Percentiles rank a stretch among this genome's conserved stretches.
These are phyloP conservation scores for Porites evermanni DNA, from an alignment of 92 coral and sea anemone species.

Conservation along the genomic window DNA sequence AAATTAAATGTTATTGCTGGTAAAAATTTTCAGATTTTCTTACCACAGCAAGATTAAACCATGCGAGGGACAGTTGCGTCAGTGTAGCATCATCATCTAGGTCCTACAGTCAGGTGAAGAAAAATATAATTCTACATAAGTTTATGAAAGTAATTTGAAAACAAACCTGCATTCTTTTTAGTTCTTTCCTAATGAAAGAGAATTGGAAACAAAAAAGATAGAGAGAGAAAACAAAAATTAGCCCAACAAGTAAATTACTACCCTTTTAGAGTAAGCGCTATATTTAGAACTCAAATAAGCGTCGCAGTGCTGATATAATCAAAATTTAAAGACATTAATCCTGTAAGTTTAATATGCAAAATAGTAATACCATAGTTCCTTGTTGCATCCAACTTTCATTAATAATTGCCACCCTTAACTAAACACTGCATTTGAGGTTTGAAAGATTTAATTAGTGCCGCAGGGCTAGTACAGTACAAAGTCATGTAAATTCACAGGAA, in stretches of 20 bases:
- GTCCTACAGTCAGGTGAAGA: conserved; percentile 59
- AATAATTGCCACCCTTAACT: too few relatives aligned
- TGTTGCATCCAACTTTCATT: too few relatives aligned
- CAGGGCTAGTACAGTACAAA: too few relatives aligned
- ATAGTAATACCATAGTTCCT: too few relatives aligned
- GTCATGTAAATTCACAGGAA: neutral
- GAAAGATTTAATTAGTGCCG: too few relatives aligned
- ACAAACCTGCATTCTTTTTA: conserved; percentile 93
- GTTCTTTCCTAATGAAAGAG: conserved; percentile 80
- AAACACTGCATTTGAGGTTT: too few relatives aligned
- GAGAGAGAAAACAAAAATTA: neutral
- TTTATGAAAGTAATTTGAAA: neutral
- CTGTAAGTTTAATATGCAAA: too few relatives aligned
- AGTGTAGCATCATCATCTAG: conserved; percentile 98
- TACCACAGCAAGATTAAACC: conserved; percentile 97
- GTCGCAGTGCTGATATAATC: too few relatives aligned
- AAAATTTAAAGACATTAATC: too few relatives aligned
- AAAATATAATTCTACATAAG: neutral
- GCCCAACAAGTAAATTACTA: neutral
- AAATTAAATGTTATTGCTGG: neutral
- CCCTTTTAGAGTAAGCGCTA: too few relatives aligned
- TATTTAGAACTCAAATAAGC: too few relatives aligned
- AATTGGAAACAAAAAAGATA: too few relatives aligned
- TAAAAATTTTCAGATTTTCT: conserved; percentile 6
- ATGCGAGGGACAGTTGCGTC: conserved; percentile 93